Evolutionary conservation across 2,888 invertebrate species (phyloP), one percentile per base, ranked within the genome.

Genomic region (Epirrhoe alternata): DNA sequence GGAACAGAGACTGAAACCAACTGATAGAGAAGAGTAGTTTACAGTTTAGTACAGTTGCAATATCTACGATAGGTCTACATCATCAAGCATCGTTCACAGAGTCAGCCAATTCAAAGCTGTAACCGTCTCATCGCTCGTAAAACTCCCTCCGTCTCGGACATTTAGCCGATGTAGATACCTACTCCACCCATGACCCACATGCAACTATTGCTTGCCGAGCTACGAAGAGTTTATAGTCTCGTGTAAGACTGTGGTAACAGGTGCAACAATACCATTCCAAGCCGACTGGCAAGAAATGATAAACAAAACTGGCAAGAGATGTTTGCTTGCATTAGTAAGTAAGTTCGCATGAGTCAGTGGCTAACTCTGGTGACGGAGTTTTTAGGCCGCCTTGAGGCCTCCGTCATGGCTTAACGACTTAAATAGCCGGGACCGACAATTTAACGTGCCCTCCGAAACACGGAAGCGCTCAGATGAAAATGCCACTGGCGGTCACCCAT

Each of bases 1-100:
- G 57, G 38, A 42, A 57, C 30, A 53, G 58, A 50, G 57, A 61
- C 66, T 66, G 61, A 66, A 66, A 62, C 61, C 58, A 66, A 66
- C 58, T 57, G 58, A 54, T 61, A 54, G 17, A 58, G 61, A 58
- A 61, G 53, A 58, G 54, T 10, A 58, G 16, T 16, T 42, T 58
- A 35, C 16, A 30, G 52, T 24, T 16, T 30, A 45, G 35, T 33
- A 62, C 4, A 57, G 45, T 57, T 45, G 56, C 17, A 55, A 6
- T n/a, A 55, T 47, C 45, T 61, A 54, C 57, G 53, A 49, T 52
- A 53, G 33, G 12, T 65, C 16, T 42, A 55, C 7, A 5, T 31
- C 52, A 17, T 42, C 38, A 38, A 62, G 62, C 58, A 24, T 51
- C 61, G 66, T 58, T 59, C 62, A 58, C 50, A 31, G 31, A 45